Base-by-base conservation (phyloP, 1,140 invertebrate species). In the Drosophila sulfurigaster region DNA sequence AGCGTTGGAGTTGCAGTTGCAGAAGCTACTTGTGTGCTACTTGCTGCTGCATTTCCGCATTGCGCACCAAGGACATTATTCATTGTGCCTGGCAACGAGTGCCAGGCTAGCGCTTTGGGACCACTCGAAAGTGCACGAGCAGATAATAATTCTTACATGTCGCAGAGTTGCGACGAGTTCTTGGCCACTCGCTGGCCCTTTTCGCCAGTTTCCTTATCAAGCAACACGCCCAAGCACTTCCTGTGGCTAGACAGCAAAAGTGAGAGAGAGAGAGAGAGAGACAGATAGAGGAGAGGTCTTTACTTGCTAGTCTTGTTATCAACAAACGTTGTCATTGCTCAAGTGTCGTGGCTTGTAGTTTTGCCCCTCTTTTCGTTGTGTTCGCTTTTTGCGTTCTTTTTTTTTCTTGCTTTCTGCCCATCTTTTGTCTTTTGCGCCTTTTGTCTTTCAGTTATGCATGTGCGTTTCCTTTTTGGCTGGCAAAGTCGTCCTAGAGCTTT, bases 71-170 rank as follows among this genome's bases (percentile, higher is more conserved):
- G 80, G 80, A 88, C 85, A 87, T 87, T 83, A 87, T 83, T 87
- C 82, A 87, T 85, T 82, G 81, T 82, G 71, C 51, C 41, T 45
- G 51, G 65, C 10, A 28, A 51, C 11, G 49, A 28, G 49, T 51
- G 41, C 20, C 25, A 13, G 32, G 58, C 45, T 20, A 25, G 49
- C 35, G 56, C 58, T 48, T 35, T 35, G 69, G 83, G 76, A 64
- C 69, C 80, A 87, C 83, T 87, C 72, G 45, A 78, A 69, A 87
- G 82, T 83, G 82, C 82, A 87, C 71, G 69, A 80, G 82, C 73
- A 87, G 82, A 88, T 87, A 87, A 87, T 87, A 87, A 87, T 87
- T 82, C 83, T 88, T 87, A 83, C 66, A 78, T 88, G 82, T 88
- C 80, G 72, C 82, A 70, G 67, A 60, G 59, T 43, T 75, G 70